These are phyloP conservation scores for Petrocephalus zakoni DNA, from an alignment of 2,113 vertebrate genomes.

Conservation along the genomic window DNA sequence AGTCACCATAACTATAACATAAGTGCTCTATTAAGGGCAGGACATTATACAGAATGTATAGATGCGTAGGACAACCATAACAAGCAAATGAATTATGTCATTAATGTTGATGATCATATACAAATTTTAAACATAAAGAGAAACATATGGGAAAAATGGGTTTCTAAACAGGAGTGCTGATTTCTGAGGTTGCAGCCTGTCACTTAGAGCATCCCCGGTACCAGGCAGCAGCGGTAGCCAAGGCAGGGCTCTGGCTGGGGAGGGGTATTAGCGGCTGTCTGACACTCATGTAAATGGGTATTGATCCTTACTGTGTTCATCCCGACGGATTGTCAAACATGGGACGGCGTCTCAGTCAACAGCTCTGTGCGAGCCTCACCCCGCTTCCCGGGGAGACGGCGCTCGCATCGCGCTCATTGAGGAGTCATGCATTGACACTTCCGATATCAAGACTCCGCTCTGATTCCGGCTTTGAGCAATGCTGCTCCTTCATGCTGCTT, in stretches of 20 bases:
- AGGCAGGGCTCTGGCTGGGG: background rate
- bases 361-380: background rate
- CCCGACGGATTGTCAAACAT: slow-evolving; percentile 32
- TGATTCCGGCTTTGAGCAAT: background rate
- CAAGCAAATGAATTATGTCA: background rate
- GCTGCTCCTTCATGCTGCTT: background rate
- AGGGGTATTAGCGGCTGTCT: slow-evolving; percentile 11
- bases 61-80: background rate
- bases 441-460: background rate
- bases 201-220: background rate
- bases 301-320: slow-evolving; percentile 21
- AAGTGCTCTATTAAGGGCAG: background rate
- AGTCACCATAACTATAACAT: background rate
- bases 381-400: background rate
- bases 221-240: background rate
- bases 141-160: background rate
- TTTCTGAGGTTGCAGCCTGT: background rate
- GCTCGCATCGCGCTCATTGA: background rate
- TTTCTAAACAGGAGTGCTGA: background rate
- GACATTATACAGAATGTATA: background rate
- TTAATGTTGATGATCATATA: background rate
- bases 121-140: background rate
- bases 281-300: slow-evolving; percentile 30
- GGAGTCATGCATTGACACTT: background rate
- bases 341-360: slow-evolving; percentile 28